These are phyloP conservation scores for Telmatochromis sp. DNA, from an alignment of 2,113 vertebrate genomes.

Conservation along the genomic window DNA sequence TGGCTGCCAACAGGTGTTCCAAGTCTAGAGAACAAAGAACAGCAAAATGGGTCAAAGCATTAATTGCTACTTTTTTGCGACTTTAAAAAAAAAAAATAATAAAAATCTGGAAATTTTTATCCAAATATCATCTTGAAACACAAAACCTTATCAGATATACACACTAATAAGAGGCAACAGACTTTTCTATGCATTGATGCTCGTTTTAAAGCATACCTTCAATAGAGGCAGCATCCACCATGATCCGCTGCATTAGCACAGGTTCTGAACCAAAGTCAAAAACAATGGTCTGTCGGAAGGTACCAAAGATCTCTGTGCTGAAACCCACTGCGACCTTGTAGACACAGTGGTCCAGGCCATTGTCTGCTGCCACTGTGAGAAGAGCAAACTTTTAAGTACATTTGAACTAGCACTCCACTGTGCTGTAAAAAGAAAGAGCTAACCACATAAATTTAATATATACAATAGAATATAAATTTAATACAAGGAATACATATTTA, in stretches of 20 bases:
- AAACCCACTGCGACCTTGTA: constrained; percentile 94
- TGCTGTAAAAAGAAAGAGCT: background rate
- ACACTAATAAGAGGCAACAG: background rate
- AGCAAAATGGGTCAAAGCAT: background rate
- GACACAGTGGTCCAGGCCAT: constrained; percentile 91
- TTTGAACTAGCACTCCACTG: background rate
- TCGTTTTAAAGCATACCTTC: constrained; percentile 76
- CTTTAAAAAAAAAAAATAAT: background rate
- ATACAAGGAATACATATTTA: background rate
- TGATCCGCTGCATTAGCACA: constrained; percentile 96
- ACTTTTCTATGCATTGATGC: background rate
- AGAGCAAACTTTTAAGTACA: background rate
- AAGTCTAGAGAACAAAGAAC: constrained; percentile 73
- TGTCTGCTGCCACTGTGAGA: constrained; percentile 72
- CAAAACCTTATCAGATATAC: background rate
- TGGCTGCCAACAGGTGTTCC: constrained; percentile 91
- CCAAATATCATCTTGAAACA: background rate
- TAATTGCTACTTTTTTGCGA: background rate
- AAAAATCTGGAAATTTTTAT: background rate
- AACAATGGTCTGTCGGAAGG: constrained; percentile 96
- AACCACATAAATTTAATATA: background rate
- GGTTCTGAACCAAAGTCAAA: constrained; percentile 98
- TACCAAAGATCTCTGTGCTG: constrained; percentile 97
- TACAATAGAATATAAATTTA: background rate
- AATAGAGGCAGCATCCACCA: constrained; percentile 97